Evolutionary conservation across 2,888 invertebrate species (phyloP).

Genomic region (Diplazon laetatorius): DNA sequence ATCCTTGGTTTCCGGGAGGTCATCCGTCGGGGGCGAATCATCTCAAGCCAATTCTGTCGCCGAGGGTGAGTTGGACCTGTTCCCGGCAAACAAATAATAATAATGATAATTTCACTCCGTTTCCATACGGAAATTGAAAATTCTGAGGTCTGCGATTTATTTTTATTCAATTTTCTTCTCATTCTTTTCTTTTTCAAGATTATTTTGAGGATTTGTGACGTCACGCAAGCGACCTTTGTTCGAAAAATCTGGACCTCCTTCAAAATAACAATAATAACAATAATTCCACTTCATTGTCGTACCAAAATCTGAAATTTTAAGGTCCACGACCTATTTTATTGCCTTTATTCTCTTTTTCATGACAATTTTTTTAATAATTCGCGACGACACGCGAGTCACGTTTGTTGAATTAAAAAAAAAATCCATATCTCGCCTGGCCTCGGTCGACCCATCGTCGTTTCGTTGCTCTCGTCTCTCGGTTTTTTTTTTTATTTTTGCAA

Average conservation of each 20-base stretch:
- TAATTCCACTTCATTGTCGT: not conserved
- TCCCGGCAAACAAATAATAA: no score
- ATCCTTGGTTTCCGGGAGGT: constrained; percentile 77
- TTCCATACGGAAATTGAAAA: no score
- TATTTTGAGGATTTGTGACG: no score
- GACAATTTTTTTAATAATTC: not conserved
- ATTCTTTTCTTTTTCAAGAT: no score
- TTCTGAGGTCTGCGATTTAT: no score
- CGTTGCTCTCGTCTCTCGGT: not conserved
- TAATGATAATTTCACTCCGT: no score
- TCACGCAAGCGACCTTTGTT: no score
- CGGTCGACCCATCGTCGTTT: constrained; percentile 10
- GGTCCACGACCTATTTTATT: not conserved
- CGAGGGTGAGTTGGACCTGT: constrained; percentile 73
- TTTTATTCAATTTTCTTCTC: no score
- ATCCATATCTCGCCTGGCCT: not conserved
- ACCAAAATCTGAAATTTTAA: not conserved
- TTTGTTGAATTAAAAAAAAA: constrained; percentile 10
- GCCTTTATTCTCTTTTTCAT: not conserved
- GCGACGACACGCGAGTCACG: not conserved
- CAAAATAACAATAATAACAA: no score
- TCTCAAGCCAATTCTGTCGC: constrained; percentile 75
- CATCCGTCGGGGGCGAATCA: constrained; percentile 72
- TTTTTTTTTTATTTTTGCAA: no score
- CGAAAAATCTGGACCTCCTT: no score